Base-by-base conservation (phyloP, 2,888 invertebrate genomes). In the Ormia ochracea region DNA sequence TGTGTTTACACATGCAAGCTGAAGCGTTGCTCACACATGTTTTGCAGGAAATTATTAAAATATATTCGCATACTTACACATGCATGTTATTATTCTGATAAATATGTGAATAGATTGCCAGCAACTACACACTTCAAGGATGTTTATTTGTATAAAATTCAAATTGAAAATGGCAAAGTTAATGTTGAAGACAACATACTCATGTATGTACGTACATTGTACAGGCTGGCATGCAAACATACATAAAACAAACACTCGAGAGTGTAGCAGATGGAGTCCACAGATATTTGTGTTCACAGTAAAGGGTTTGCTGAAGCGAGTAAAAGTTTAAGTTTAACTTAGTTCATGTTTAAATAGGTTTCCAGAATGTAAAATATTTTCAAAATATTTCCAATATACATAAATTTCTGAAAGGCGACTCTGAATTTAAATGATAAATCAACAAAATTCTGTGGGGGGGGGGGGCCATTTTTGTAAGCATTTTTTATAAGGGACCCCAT, bases 131-230 rank as follows among this genome's bases (percentile, higher is more conserved):
- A 69, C 38, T 63, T 63, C 76, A 69, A 70, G 69, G 63, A 70
- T 69, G 69, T 69, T 63, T 56, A 31, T 56, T 69, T 69, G 48
- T 48, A 56, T 14, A 70, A 63, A 76, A 56, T 69, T 63, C 14
- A 63, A 4, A 41, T 63, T 19, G n/a, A 48, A 36, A 65, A 28
- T 31, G 4, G 1, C 36, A 3, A 36, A 41, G 9, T 7, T 14
- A 21, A 58, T 43, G 17, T 31, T 28, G 1, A 33, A 41, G 28
- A 31, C 31, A 72, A 61, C 19, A 33, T 48, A n/a, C n/a, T n/a
- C n/a, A n/a, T n/a, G n/a, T n/a, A n/a, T n/a, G n/a, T n/a, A n/a
- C n/a, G 23, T 9, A 56, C 41, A 19, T 56, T 19, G 38, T 9
- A n/a, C 10, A 31, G 3, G 3, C 4, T 21, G 1, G n/a, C n/a